Evolutionary conservation across 2,888 invertebrate genomes (phyloP), one percentile per base, ranked within the genome.

Genomic region (Cyclophora punctaria): DNA sequence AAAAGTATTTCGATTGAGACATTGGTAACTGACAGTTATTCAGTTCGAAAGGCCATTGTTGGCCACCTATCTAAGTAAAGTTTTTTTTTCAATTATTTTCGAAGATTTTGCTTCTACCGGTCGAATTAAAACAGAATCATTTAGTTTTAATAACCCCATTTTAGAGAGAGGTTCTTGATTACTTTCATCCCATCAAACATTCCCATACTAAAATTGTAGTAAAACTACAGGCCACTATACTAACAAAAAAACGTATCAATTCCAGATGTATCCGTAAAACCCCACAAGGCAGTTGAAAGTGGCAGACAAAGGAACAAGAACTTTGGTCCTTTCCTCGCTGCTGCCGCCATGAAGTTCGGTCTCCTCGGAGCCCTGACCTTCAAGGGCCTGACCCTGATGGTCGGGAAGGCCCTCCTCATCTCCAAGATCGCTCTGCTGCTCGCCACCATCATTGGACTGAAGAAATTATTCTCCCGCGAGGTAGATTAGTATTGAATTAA

Each of bases 261-360:
- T 79, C 44, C 88, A 77, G 92, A 94, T 41, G 88, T 95, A 41
- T 92, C 95, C 41, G 84, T 95, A 57, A 92, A 93, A 57, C 90
- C 91, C 0, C 89, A 91, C 7, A 86, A 89, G 57, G 84, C 78
- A 0, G 64, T 89, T 6, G 92, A 92, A 50, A 91, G 90, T 73
- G 94, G 93, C n/a, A 90, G 94, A 55, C 92, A 91, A 40, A 92
- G 93, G 60, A 93, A 93, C 88, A 93, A 93, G 80, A 90, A 93
- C 69, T 90, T 95, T 78, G 93, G 92, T 0, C 92, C 93, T 0
- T 75, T 95, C 49, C 80, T 96, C 40, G 94, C 94, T 1, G 92
- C 94, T 7, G 93, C 93, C 44, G 93, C 93, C 3, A 90, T 95
- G 83, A 96, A 96, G 78, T 91, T 95, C 51, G 96, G 95, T 69